A percentile compares a stretch with the other conserved stretches of the same genome.
Evolutionary conservation across 2,113 vertebrate species (phyloP).

Genomic region (Tragelaphus strepsiceros): DNA sequence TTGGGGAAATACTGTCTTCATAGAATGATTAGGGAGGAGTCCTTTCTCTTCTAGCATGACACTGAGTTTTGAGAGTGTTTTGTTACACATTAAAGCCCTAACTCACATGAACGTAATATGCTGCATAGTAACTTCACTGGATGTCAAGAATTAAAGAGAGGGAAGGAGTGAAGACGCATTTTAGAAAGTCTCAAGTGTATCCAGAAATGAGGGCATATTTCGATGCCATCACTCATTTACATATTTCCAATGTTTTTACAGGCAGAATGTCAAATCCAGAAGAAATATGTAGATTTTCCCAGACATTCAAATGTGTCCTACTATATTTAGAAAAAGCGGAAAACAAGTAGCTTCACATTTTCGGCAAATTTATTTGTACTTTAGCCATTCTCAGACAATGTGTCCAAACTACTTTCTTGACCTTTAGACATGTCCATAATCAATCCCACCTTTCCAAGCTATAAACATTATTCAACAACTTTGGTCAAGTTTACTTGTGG

Average conservation of each 20-base stretch:
- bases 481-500: not conserved
- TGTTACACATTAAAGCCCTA: not conserved
- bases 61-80: not conserved
- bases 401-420: not conserved
- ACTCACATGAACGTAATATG: not conserved
- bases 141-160: not conserved
- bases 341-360: conserved; percentile 1
- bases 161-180: not conserved
- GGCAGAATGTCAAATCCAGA: conserved; percentile 56
- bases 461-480: not conserved
- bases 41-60: not conserved
- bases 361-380: not conserved
- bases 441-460: not conserved
- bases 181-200: not conserved
- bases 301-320: conserved; percentile 23
- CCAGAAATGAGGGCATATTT: conserved; percentile 18
- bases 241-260: conserved; percentile 28
- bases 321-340: conserved; percentile 39
- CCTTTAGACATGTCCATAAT: accelerated
- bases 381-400: not conserved
- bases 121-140: not conserved
- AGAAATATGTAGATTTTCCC: conserved; percentile 53
- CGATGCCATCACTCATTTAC: conserved; percentile 17
- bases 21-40: not conserved
- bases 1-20: not conserved